These are phyloP conservation scores for Cotesia vestalis DNA, from an alignment of 1,140 invertebrate genomes.

Conservation along the genomic window DNA sequence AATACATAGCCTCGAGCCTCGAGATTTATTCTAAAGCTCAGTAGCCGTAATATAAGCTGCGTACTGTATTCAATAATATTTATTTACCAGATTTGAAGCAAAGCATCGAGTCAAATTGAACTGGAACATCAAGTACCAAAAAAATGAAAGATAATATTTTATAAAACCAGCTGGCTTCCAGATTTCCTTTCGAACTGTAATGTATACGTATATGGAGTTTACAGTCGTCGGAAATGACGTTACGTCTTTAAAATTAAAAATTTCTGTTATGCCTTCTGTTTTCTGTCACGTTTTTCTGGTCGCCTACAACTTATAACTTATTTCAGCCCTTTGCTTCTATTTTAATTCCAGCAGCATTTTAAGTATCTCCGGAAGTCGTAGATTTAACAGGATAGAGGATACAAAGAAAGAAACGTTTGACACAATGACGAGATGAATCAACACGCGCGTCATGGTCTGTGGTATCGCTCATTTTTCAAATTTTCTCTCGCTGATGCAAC, in stretches of 20 bases:
- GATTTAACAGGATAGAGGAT: no score
- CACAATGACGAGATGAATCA: no score
- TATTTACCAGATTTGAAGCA: no score
- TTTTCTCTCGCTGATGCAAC: constrained; percentile 27
- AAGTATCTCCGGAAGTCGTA: neutral
- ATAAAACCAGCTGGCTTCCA: constrained; percentile 38
- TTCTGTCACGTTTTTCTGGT: constrained; percentile 3
- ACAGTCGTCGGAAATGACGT: neutral
- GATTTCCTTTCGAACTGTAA: constrained; percentile 22
- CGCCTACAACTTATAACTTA: neutral
- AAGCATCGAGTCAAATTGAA: no score
- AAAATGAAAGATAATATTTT: constrained; percentile 5
- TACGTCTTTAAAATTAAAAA: neutral
- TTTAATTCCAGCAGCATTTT: neutral
- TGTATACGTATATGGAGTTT: neutral
- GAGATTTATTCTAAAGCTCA: no score
- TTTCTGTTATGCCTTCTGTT: constrained; percentile 8
- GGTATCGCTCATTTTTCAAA: neutral
- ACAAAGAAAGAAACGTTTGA: no score
- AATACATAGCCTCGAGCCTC: no score
- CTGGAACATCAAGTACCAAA: neutral
- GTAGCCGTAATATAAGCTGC: no score
- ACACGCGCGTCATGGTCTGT: neutral
- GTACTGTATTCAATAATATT: no score
- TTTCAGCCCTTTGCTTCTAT: neutral